phyloP scores from a whole-genome alignment of 23 tunicate genomes.

The Halocynthia aurantium region DNA sequence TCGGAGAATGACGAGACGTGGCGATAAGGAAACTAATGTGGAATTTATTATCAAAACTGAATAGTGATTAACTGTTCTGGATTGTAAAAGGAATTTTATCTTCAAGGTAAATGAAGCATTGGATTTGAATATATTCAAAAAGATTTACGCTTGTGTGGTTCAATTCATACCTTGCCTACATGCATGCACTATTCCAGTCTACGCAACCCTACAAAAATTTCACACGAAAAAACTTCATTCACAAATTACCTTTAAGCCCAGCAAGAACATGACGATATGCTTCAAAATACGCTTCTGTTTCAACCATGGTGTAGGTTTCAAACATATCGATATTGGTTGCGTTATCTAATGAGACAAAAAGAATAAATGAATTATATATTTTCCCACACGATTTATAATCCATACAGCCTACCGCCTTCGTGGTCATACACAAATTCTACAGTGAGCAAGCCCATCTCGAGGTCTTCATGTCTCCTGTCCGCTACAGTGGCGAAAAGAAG shows the following conservation, averaged over 20 bases:
- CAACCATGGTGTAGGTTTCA: constrained; percentile 77
- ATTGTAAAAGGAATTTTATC: too few relatives aligned
- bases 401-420: neutral
- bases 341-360: neutral
- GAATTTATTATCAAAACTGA: too few relatives aligned
- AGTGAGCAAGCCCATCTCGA: constrained; percentile 35
- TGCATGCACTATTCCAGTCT: too few relatives aligned
- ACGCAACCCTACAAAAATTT: neutral
- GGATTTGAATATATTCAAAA: too few relatives aligned
- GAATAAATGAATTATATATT: neutral
- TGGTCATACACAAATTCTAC: constrained; percentile 49
- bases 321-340: constrained; percentile 43
- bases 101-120: too few relatives aligned
- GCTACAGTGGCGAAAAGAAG: constrained; percentile 59
- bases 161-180: too few relatives aligned
- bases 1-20: too few relatives aligned
- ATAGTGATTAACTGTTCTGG: too few relatives aligned
- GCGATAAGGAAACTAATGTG: too few relatives aligned
- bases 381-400: neutral
- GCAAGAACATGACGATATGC: constrained; percentile 83
- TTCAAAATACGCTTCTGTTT: constrained; percentile 92
- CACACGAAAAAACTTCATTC: neutral
- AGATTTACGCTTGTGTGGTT: too few relatives aligned
- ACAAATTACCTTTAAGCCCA: constrained; percentile 56
- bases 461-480: constrained; percentile 38